A percentile compares a stretch with the other conserved stretches of the same genome.
phyloP scores from a whole-genome alignment of 2,888 invertebrate genomes.

The Globia sparganii region DNA sequence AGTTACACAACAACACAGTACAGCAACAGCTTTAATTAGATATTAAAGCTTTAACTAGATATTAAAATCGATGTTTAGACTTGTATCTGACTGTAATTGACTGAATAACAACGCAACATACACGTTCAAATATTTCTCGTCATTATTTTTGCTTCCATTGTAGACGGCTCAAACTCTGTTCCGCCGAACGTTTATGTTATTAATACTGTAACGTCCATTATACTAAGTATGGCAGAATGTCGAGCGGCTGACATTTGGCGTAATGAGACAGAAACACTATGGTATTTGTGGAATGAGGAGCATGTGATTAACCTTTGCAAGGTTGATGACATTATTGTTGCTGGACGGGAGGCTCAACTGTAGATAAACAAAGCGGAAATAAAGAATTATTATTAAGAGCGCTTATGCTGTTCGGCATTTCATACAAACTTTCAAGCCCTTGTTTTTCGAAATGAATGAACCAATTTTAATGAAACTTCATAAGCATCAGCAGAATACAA shows the following conservation, averaged over 20 bases:
- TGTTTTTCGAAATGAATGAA: too few species aligned
- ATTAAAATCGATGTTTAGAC: too few species aligned
- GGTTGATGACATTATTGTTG: conserved; percentile 55
- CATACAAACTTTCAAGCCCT: too few species aligned
- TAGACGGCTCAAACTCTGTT: conserved; percentile 6
- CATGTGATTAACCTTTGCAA: conserved; percentile 65
- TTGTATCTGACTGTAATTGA: too few species aligned
- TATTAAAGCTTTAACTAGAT: too few species aligned
- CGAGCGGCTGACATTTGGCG: conserved; percentile 63
- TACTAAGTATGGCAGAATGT: conserved; percentile 59
- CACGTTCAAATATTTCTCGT: background rate
- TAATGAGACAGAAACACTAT: conserved; percentile 61
- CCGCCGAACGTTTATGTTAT: conserved; percentile 41
- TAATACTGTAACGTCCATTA: conserved; percentile 62
- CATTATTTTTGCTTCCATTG: conserved; percentile 16
- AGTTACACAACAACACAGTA: too few species aligned
- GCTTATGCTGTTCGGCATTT: too few species aligned
- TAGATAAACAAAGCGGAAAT: background rate
- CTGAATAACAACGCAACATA: background rate
- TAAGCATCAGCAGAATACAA: too few species aligned
- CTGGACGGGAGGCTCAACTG: background rate
- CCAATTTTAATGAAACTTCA: too few species aligned
- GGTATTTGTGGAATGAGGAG: conserved; percentile 46
- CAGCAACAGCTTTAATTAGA: background rate
- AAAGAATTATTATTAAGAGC: background rate